These are phyloP conservation scores for Propsilocerus akamusi DNA, from an alignment of 1,140 invertebrate species.

Conservation along the genomic window DNA sequence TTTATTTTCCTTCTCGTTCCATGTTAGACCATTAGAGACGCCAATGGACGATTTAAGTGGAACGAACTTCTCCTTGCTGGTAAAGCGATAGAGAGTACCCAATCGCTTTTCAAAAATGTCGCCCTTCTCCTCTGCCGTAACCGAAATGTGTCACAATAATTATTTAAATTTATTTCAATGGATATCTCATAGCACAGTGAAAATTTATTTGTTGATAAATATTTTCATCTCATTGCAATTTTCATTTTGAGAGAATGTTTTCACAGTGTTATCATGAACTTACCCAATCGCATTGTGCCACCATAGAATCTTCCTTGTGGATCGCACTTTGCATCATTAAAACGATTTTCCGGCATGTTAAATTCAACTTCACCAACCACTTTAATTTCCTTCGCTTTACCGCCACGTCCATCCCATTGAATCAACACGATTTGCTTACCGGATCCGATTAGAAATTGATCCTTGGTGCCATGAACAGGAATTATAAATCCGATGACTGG, in stretches of 20 bases:
- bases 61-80: constrained; percentile 15
- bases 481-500: constrained; percentile 18
- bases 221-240: not conserved
- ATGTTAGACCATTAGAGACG: constrained; percentile 42
- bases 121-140: constrained; percentile 5
- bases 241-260: not conserved
- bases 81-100: constrained; percentile 29
- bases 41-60: constrained; percentile 8
- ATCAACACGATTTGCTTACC: constrained; percentile 29
- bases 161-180: not conserved
- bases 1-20: constrained; percentile 34
- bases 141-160: not conserved
- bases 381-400: constrained; percentile 15
- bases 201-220: not conserved
- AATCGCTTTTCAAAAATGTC: not conserved
- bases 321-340: constrained; percentile 60
- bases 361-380: constrained; percentile 25
- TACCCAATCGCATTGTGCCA: constrained; percentile 23
- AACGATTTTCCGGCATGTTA: constrained; percentile 28
- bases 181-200: not conserved
- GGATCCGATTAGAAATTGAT: constrained; percentile 30
- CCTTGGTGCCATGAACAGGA: constrained; percentile 28
- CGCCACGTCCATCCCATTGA: constrained; percentile 29
- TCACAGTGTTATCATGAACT: not conserved
- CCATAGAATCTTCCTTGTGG: constrained; percentile 41